Conservation (phyloP, 1,140 invertebrate species). For the Goniozus legneri region DNA sequence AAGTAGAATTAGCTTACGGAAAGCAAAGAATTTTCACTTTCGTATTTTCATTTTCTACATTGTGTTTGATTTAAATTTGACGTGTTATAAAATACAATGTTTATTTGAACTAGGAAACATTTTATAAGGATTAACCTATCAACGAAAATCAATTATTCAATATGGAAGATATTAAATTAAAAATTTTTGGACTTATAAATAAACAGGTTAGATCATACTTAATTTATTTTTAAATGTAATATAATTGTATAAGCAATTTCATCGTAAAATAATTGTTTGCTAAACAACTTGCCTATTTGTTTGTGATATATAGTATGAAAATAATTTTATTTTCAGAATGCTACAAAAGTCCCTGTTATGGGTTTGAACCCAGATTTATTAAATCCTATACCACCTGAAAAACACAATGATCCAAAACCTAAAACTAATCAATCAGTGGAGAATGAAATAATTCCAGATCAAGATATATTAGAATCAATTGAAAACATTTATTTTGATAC, state of each 20-base stretch:
- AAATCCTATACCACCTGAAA: slow-evolving; percentile 35
- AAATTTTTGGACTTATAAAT: slow-evolving; percentile 44
- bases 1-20: too few species aligned
- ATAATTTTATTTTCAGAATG: slow-evolving; percentile 27
- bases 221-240: background rate
- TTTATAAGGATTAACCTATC: too few species aligned
- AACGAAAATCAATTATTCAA: slow-evolving; percentile 25
- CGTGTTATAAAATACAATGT: too few species aligned
- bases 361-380: slow-evolving; percentile 42
- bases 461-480: slow-evolving; percentile 71
- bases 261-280: background rate
- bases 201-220: slow-evolving; percentile 34
- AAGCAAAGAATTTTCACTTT: too few species aligned
- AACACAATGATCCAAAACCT: slow-evolving; percentile 30
- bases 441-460: slow-evolving; percentile 62
- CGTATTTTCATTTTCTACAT: too few species aligned
- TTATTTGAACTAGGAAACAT: too few species aligned
- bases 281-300: background rate
- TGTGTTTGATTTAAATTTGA: too few species aligned
- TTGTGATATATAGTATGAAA: too few species aligned
- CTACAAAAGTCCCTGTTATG: slow-evolving; percentile 44
- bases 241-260: slow-evolving; percentile 1
- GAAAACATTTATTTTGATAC: slow-evolving; percentile 65
- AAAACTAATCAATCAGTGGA: slow-evolving; percentile 38
- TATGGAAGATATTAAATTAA: slow-evolving; percentile 47